Evolutionary conservation across 2,797 vertebrate species (phyloP), one percentile per base, ranked within the genome.

Genomic region (Oreochromis grahami): DNA sequence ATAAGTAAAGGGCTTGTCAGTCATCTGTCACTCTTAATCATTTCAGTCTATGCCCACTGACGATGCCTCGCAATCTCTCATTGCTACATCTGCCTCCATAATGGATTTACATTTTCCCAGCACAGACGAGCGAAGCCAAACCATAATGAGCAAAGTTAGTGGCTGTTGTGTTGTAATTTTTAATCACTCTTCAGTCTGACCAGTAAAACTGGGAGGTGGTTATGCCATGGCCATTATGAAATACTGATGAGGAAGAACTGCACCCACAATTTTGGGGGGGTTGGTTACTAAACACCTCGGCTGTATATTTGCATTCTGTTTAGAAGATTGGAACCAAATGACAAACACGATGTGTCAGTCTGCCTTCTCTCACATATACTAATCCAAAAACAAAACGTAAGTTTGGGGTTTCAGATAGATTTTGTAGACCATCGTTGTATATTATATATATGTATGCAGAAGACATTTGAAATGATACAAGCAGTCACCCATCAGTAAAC

Each of bases 101-200:
- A 14, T 38, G 17, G 29, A 45, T 85, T 82, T 81, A 56, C 38
- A 60, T 21, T 81, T 56, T 70, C 82, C 43, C 82, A 85, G 38
- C 10, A 1, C 78, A 86, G 70, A 50, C n/a, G 4, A 82, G 9
- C 2, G 19, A 72, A 24, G 82, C 91, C 90, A 93, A 89, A 90
- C 88, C 88, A 88, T 76, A 92, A 91, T 82, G 84, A 90, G 86
- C 34, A 1, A 81, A 55, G 24, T 82, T 85, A 88, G 89, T n/a
- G 86, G 90, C 87, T 70, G 52, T 74, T 51, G 68, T 92, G 87
- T 86, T 86, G 82, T 87, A 89, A 88, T 87, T 84, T 78, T 87
- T 82, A 82, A 89, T 88, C 76, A 53, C 36, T 3, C 43, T 90
- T 84, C 76, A 43, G 14, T 83, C 80, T 32, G 19, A 82, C 51